Base-by-base conservation (phyloP, 1,140 invertebrate species). In the Chlorops oryzae region DNA sequence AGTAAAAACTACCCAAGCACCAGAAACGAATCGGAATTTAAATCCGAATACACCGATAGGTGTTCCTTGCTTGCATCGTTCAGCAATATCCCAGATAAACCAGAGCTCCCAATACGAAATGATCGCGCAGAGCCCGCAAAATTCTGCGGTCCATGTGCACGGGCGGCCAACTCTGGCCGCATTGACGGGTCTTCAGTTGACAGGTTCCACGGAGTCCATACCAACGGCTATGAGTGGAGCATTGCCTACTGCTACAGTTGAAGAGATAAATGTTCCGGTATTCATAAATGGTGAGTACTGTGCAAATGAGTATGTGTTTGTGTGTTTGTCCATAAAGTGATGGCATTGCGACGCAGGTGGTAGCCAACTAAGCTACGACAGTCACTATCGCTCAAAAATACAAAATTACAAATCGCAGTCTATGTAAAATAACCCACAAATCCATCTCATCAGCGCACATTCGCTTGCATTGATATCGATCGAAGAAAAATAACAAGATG, bases 271-370 rank as follows among this genome's bases (percentile, higher is more conserved):
- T 59, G 65, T 69, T 69, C 65, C 65, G 65, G 65, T 69, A 63
- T 69, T 69, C 65, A 69, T 69, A 62, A 63, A 69, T 69, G 65
- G 65, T 69, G 65, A 69, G 65, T 69, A 69, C 65, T 69, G 65
- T 69, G 65, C 65, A 65, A 34, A 22, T 40, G 7, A 6, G 20
- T 65, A 21, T 47, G 47, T 65, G 62, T 65, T 62, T 62, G 63
- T 62, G 57, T 61, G 7, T 62, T 39, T 54, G 62, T 64, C 65
- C 62, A n/a, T n/a, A n/a, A n/a, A n/a, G n/a, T n/a, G n/a, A n/a
- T n/a, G n/a, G n/a, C n/a, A n/a, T n/a, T n/a, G n/a, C n/a, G n/a
- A n/a, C n/a, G n/a, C n/a, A n/a, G n/a, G n/a, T n/a, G n/a, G n/a
- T n/a, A n/a, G n/a, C n/a, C n/a, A n/a, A n/a, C n/a, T n/a, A n/a